Conservation (phyloP, 2,888 invertebrate genomes). For the Litoditis marina region DNA sequence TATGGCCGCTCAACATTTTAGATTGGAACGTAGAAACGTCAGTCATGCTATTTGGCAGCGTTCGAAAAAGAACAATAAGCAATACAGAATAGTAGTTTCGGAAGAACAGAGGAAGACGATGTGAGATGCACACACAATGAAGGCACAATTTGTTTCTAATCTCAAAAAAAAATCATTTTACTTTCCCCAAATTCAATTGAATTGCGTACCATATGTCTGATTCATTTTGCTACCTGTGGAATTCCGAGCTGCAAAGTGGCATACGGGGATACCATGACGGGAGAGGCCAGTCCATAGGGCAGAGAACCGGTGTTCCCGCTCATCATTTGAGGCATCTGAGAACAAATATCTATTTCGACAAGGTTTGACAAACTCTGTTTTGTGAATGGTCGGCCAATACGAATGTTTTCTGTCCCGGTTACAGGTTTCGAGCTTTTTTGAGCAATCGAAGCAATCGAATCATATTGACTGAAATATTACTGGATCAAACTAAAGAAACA, state of each 20-base stretch:
- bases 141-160: background rate
- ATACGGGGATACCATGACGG: slow-evolving; percentile 58
- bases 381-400: background rate
- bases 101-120: no score
- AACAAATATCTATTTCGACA: background rate
- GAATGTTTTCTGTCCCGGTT: background rate
- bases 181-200: no score
- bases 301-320: slow-evolving; percentile 44
- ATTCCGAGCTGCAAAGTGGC: slow-evolving; percentile 56
- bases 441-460: background rate
- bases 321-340: slow-evolving; percentile 32
- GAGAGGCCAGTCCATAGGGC: slow-evolving; percentile 58
- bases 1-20: no score
- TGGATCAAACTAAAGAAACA: no score
- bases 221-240: slow-evolving; percentile 26
- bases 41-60: no score
- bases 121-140: background rate
- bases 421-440: no score
- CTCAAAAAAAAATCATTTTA: background rate
- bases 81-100: no score
- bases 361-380: background rate
- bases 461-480: no score
- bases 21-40: no score
- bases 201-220: no score
- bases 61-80: no score